Percentiles rank a stretch among this genome's conserved stretches.
These are phyloP conservation scores for Malaclemys terrapin DNA, from an alignment of 2,113 vertebrate genomes.

Conservation along the genomic window DNA sequence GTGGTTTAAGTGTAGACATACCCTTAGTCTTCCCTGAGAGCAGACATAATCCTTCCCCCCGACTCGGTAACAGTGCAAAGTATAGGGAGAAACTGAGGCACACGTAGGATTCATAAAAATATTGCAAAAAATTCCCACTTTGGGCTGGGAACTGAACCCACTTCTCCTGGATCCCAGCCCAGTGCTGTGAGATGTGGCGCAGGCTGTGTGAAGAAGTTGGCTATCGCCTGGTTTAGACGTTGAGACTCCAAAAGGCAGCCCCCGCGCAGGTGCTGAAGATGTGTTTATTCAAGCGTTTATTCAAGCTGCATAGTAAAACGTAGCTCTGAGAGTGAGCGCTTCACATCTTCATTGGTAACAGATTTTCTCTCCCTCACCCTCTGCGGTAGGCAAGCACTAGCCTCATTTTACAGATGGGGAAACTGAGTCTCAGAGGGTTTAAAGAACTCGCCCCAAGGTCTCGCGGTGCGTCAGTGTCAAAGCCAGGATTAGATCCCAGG, in stretches of 20 bases:
- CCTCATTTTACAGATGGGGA: background rate
- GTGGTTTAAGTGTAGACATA: too few species aligned
- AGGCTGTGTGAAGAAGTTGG: too few species aligned
- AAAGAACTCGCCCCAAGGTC: background rate
- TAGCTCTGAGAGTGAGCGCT: rapidly evolving
- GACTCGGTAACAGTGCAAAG: too few species aligned
- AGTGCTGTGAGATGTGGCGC: background rate
- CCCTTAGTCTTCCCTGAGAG: too few species aligned
- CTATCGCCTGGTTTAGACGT: too few species aligned
- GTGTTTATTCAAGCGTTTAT: too few species aligned
- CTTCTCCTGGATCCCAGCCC: background rate
- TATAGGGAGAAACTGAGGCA: too few species aligned
- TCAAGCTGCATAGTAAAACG: background rate
- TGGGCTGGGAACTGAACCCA: too few species aligned
- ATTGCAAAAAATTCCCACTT: background rate
- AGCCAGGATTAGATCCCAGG: background rate
- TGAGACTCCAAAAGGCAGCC: too few species aligned
- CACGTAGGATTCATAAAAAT: background rate
- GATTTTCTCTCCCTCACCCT: background rate
- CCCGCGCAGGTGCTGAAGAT: too few species aligned
- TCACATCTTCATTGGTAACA: too few species aligned
- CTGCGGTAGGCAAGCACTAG: background rate
- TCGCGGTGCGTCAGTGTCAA: background rate
- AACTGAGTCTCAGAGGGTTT: background rate
- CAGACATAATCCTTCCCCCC: too few species aligned